phyloP scores from a whole-genome alignment of 2,888 invertebrate genomes.

The Diaperis boleti region DNA sequence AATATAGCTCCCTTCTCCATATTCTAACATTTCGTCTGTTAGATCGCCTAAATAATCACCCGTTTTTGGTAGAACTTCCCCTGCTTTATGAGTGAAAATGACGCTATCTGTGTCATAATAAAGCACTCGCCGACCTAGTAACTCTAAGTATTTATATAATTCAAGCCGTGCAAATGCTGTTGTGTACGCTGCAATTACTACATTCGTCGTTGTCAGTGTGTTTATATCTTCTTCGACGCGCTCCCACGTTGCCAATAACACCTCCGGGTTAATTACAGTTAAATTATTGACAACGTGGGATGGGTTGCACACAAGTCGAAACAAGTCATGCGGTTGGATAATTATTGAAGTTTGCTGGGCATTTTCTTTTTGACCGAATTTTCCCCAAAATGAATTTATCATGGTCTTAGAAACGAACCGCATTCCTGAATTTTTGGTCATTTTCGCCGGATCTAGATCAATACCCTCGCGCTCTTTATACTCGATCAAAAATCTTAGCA shows the following conservation, averaged over 20 bases:
- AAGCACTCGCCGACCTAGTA: slow-evolving; percentile 51
- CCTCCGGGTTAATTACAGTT: slow-evolving; percentile 31
- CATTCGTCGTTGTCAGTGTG: slow-evolving; percentile 46
- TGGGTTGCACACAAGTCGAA: slow-evolving; percentile 44
- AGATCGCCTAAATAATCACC: slow-evolving; percentile 58
- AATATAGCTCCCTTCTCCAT: slow-evolving; percentile 48
- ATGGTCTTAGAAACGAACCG: slow-evolving; percentile 49
- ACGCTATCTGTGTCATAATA: slow-evolving; percentile 61
- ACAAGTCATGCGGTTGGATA: slow-evolving; percentile 35
- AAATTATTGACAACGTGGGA: slow-evolving; percentile 43
- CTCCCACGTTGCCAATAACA: slow-evolving; percentile 19
- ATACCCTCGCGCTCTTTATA: slow-evolving; percentile 43
- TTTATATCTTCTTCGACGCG: slow-evolving; percentile 42
- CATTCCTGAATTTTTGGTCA: slow-evolving; percentile 47
- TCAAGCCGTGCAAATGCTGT: slow-evolving; percentile 54
- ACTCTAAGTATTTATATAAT: slow-evolving; percentile 55
- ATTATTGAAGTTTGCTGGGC: slow-evolving; percentile 45
- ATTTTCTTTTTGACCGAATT: slow-evolving; percentile 52
- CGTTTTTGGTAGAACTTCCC: slow-evolving; percentile 44
- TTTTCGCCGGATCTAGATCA: slow-evolving; percentile 28
- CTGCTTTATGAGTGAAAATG: slow-evolving; percentile 52
- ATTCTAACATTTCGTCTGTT: slow-evolving; percentile 55
- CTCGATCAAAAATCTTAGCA: too few relatives aligned
- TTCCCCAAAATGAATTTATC: slow-evolving; percentile 53
- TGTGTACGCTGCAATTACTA: slow-evolving; percentile 57